phyloP scores from a whole-genome alignment of 2,113 vertebrate genomes.

The Pterocles burchelli region DNA sequence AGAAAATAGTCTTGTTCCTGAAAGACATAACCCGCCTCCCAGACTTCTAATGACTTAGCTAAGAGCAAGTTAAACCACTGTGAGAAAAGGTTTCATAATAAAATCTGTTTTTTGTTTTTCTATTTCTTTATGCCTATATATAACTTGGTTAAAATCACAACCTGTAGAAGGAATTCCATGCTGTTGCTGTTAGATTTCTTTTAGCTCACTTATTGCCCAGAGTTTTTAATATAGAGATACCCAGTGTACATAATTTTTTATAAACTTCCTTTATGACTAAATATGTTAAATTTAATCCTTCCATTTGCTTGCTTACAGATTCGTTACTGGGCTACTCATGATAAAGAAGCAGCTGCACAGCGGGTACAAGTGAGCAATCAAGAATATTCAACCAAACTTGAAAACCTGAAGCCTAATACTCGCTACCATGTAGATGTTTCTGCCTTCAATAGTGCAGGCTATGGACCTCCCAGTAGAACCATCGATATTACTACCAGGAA shows the following conservation, averaged over 20 bases:
- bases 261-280: background rate
- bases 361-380: conserved; percentile 77
- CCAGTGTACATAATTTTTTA: background rate
- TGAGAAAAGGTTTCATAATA: background rate
- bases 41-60: background rate
- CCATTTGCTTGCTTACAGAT: conserved; percentile 75
- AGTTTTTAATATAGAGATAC: background rate
- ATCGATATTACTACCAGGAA: conserved; percentile 85
- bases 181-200: background rate
- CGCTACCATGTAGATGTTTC: conserved; percentile 87
- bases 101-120: background rate
- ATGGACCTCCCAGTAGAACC: conserved; percentile 83
- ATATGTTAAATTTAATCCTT: background rate
- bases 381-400: conserved; percentile 86
- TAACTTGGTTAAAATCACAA: background rate
- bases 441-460: conserved; percentile 90
- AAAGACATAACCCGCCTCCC: background rate
- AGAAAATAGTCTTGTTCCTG: background rate
- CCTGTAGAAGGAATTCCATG: background rate
- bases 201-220: background rate
- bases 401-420: conserved; percentile 86
- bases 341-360: conserved; percentile 86
- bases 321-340: conserved; percentile 86
- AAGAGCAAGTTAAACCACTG: background rate
- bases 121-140: background rate